A percentile compares a stretch with the other conserved stretches of the same genome.
These are phyloP conservation scores for Rhizomys pruinosus DNA, from an alignment of 2,113 vertebrate species.

Conservation along the genomic window DNA sequence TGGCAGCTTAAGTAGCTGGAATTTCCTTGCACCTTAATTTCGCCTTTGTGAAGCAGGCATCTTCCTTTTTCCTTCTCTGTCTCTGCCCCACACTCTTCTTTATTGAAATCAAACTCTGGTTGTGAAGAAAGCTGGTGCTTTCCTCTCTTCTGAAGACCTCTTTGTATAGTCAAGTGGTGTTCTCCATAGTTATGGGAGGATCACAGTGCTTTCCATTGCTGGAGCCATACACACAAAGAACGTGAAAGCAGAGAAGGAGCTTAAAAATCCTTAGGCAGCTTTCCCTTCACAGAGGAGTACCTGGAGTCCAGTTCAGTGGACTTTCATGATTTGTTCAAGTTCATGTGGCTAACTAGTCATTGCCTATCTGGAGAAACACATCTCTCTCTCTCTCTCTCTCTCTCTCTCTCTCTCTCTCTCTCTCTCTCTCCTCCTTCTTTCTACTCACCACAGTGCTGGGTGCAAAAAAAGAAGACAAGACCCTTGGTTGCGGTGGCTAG, in stretches of 20 bases:
- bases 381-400: too few relatives aligned
- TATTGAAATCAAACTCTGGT: neutral
- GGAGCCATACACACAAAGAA: slow-evolving; percentile 4
- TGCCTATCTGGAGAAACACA: neutral
- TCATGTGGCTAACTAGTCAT: neutral
- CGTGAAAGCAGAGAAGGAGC: slow-evolving; percentile 28
- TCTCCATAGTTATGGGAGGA: neutral
- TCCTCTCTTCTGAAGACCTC: slow-evolving; percentile 33
- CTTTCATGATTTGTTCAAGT: slow-evolving; percentile 18
- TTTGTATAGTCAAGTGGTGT: neutral
- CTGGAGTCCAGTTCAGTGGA: neutral
- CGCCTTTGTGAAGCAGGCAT: neutral
- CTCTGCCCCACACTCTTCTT: slow-evolving; percentile 29
- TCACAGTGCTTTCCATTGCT: neutral
- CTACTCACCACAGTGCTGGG: neutral
- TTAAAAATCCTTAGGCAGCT: slow-evolving; percentile 26
- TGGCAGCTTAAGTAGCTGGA: neutral
- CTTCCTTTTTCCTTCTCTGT: neutral
- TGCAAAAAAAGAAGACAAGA: slow-evolving; percentile 7
- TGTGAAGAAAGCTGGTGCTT: slow-evolving; percentile 26
- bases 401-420: too few relatives aligned
- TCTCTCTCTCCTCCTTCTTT: neutral
- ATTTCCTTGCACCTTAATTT: neutral
- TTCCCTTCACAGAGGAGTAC: slow-evolving; percentile 28
- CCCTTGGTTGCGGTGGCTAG: neutral